These are phyloP conservation scores for Capitulum mitella DNA, from an alignment of 2,888 invertebrate genomes.

Conservation along the genomic window DNA sequence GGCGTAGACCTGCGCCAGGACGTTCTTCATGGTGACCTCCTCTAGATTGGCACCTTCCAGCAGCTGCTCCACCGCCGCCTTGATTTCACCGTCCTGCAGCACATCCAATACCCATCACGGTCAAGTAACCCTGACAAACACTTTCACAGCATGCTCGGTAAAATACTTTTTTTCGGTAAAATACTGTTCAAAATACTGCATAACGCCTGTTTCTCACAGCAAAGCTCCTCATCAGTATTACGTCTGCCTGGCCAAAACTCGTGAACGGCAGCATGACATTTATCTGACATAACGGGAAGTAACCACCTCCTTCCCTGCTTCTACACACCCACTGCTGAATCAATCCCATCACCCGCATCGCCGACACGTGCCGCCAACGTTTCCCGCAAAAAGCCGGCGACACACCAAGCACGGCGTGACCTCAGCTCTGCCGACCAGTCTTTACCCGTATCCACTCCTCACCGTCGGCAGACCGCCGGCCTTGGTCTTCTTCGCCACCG, in stretches of 20 bases:
- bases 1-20: slow-evolving; percentile 80
- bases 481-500: background rate
- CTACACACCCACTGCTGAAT: background rate
- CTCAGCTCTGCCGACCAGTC: background rate
- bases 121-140: too few relatives aligned
- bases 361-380: background rate
- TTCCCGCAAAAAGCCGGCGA: background rate
- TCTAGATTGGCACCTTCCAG: slow-evolving; percentile 79
- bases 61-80: slow-evolving; percentile 74
- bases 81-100: slow-evolving; percentile 84
- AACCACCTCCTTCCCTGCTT: background rate
- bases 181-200: too few relatives aligned
- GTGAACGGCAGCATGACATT: too few relatives aligned
- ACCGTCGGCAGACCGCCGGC: background rate
- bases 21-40: slow-evolving; percentile 87
- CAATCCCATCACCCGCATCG: too few relatives aligned
- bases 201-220: too few relatives aligned
- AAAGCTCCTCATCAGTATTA: too few relatives aligned
- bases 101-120: too few relatives aligned
- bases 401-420: background rate
- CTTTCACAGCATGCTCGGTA: too few relatives aligned
- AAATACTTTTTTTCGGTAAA: too few relatives aligned
- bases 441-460: background rate
- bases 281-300: too few relatives aligned
- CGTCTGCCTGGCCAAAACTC: too few relatives aligned